Base-by-base conservation (phyloP, 1,140 invertebrate species). In the Drosophila pandora region DNA sequence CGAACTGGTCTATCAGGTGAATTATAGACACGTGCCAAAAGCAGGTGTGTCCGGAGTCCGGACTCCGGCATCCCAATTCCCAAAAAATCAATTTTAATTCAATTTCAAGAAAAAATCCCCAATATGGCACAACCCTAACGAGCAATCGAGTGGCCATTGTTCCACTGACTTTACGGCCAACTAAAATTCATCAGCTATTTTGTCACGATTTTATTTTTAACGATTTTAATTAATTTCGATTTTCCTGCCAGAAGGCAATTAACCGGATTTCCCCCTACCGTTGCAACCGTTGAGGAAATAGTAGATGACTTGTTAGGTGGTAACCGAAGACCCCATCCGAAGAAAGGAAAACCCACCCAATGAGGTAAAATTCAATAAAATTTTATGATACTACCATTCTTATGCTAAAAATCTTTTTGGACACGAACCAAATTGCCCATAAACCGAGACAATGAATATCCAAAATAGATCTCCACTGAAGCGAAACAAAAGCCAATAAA, bases 401-500 rank as follows among this genome's bases (percentile, higher is more conserved):
- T 79, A 87, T 87, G 82, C 63, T 87, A 88, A 87, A 87, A 82
- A 47, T 58, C 71, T 45, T 74, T 75, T 71, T 63, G 60, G 55
- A 53, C 72, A 76, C 43, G 58, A 54, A 62, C 61, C 57, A 58
- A 79, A 82, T 78, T 47, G 75, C 75, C 79, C 63, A 82, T 82
- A 82, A 83, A 82, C 53, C 73, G 71, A 80, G 67, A 85, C 67
- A 81, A 72, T 71, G 68, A 63, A 77, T 63, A 73, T 55, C 58
- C 61, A 64, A 76, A 85, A 58, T 67, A 76, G 62, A 62, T 72
- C 70, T 73, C 50, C 62, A 76, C 45, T 78, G 63, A 41, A 75
- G 71, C 72, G 55, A 64, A 56, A 80, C 76, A 80, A 84, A 85
- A 83, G 79, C 79, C 79, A 84, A 84, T 83, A 73, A 78, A 80